phyloP scores from a whole-genome alignment of 2,113 vertebrate genomes.

The Chascanopsetta lugubris region DNA sequence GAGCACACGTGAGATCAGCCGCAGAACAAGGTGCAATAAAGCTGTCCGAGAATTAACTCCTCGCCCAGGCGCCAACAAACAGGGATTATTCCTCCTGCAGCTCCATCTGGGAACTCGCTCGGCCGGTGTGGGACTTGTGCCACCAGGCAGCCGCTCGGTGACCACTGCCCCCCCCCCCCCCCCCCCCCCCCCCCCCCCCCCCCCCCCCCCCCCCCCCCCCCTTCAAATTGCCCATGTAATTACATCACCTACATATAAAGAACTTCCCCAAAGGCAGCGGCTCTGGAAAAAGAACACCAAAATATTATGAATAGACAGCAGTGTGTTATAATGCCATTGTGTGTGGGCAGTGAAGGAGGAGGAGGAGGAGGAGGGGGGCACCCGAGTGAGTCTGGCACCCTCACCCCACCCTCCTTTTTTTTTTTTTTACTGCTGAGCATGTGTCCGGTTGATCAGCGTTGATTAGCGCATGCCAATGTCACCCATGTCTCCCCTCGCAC shows the following conservation, averaged over 20 bases:
- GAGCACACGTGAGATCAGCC: neutral
- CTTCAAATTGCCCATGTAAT: slow-evolving; percentile 49
- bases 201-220: slow-evolving; percentile 2
- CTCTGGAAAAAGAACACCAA: slow-evolving; percentile 46
- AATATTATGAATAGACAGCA: slow-evolving; percentile 48
- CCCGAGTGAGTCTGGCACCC: slow-evolving; percentile 24
- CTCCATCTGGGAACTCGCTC: slow-evolving; percentile 14
- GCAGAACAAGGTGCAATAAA: neutral
- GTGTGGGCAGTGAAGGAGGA: slow-evolving; percentile 20
- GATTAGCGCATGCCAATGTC: slow-evolving; percentile 58
- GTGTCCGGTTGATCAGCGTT: slow-evolving; percentile 42
- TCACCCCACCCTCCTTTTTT: too few relatives aligned
- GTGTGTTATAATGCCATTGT: slow-evolving; percentile 41
- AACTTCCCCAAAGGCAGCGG: slow-evolving; percentile 18
- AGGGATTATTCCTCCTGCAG: slow-evolving; percentile 1
- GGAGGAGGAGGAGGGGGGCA: neutral
- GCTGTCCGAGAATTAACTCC: neutral
- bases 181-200: slow-evolving; percentile 6
- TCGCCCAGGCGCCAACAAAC: slow-evolving; percentile 1
- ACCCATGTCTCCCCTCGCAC: slow-evolving; percentile 55
- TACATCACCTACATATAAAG: slow-evolving; percentile 46
- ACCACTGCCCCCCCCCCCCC: slow-evolving; percentile 3
- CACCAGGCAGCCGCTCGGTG: slow-evolving; percentile 9
- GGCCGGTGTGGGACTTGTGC: slow-evolving; percentile 5
- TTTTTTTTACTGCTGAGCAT: slow-evolving; percentile 12